phyloP scores from a whole-genome alignment of 2,797 vertebrate species.

The Anguilla marmorata region DNA sequence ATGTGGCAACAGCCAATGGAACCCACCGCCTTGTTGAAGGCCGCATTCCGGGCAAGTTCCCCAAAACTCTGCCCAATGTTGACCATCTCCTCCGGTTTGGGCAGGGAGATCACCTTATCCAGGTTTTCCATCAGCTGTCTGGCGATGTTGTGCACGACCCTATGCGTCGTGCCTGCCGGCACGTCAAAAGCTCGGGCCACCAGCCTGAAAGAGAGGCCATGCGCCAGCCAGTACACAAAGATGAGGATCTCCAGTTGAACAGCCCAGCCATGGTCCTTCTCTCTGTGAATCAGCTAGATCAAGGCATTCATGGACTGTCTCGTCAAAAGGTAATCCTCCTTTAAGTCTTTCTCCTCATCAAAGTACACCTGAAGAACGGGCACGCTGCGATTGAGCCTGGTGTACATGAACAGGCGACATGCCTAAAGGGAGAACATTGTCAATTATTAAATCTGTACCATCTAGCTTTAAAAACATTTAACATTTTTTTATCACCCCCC shows the following conservation, averaged over 20 bases:
- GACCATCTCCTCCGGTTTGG: constrained; percentile 25
- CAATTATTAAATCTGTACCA: neutral
- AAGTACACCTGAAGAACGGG: constrained; percentile 34
- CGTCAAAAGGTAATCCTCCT: constrained; percentile 26
- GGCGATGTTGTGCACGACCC: constrained; percentile 32
- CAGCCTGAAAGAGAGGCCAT: constrained; percentile 35
- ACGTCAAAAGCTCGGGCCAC: constrained; percentile 31
- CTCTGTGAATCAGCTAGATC: constrained; percentile 32
- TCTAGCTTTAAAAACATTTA: neutral
- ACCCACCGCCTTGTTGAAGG: constrained; percentile 21
- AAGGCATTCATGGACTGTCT: constrained; percentile 26
- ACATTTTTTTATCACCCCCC: neutral
- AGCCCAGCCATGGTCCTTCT: constrained; percentile 40
- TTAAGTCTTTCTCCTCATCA: constrained; percentile 29
- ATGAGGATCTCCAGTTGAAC: constrained; percentile 38
- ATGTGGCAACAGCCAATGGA: constrained; percentile 29
- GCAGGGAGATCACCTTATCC: constrained; percentile 17
- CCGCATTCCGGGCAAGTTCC: constrained; percentile 11
- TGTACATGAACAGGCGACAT: constrained; percentile 8
- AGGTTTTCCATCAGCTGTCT: constrained; percentile 22
- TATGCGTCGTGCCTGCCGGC: constrained; percentile 25
- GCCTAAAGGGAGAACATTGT: constrained; percentile 29
- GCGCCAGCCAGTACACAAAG: constrained; percentile 39
- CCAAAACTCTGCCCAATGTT: constrained; percentile 31
- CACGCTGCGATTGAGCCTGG: constrained; percentile 29